These are phyloP conservation scores for Stegostoma tigrinum DNA, from an alignment of 2,113 vertebrate species.

Conservation along the genomic window DNA sequence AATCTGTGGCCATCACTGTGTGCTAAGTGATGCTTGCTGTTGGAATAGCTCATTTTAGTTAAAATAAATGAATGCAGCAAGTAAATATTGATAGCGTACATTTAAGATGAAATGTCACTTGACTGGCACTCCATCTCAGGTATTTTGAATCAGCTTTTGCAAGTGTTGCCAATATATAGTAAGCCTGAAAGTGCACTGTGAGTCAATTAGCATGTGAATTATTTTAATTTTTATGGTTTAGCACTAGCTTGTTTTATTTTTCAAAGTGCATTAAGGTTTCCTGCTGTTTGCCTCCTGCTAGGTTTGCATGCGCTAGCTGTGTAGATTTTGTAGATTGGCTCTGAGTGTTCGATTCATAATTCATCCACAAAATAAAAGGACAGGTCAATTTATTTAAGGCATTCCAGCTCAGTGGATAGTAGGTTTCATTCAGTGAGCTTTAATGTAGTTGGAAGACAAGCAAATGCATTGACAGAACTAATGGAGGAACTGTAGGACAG, in stretches of 20 bases:
- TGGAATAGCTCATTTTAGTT: conserved; percentile 7
- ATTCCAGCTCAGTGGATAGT: background rate
- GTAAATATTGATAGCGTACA: background rate
- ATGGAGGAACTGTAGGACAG: background rate
- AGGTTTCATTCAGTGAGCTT: background rate
- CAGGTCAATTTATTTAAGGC: conserved; percentile 4
- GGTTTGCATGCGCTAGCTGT: background rate
- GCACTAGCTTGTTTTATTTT: background rate
- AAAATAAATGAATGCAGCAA: background rate
- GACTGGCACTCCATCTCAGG: background rate
- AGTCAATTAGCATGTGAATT: background rate
- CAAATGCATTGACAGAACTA: background rate
- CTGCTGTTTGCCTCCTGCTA: background rate
- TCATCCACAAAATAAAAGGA: conserved; percentile 4
- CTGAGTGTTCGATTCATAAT: background rate
- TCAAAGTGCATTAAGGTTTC: background rate
- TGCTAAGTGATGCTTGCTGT: background rate
- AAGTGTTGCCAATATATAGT: background rate
- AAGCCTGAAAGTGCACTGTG: background rate
- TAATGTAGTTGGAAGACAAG: background rate
- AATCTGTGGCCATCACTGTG: background rate
- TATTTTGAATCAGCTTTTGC: background rate
- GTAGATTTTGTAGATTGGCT: background rate
- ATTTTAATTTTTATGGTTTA: background rate
- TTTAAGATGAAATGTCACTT: background rate